Conservation (phyloP, 2,888 invertebrate species). For the Parasteatoda lunata region DNA sequence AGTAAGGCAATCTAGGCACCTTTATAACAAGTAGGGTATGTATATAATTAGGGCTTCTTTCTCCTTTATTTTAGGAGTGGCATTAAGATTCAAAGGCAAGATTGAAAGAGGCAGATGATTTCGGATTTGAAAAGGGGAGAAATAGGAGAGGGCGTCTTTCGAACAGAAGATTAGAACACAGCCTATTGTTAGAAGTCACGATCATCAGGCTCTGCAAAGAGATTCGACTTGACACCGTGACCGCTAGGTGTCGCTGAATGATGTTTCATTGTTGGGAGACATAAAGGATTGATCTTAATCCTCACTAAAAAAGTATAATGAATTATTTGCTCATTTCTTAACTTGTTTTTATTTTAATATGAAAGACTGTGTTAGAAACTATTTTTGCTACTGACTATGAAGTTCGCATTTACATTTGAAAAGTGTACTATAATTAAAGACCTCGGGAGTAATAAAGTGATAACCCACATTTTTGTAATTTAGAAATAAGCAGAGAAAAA, state of each 20-base stretch:
- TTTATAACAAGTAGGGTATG: background rate
- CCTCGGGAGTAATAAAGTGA: too few species aligned
- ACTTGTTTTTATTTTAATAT: too few species aligned
- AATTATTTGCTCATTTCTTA: too few species aligned
- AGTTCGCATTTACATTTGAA: too few species aligned
- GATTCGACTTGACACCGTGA: conserved; percentile 19
- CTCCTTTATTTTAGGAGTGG: background rate
- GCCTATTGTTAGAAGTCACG: conserved; percentile 16
- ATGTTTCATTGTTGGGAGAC: background rate
- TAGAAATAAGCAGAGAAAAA: too few species aligned
- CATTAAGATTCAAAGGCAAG: background rate
- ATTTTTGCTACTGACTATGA: too few species aligned
- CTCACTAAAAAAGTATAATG: background rate
- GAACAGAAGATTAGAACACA: conserved; percentile 3
- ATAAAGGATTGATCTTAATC: conserved; percentile 1
- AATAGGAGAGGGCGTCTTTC: conserved; percentile 35
- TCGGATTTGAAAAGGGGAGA: conserved; percentile 3
- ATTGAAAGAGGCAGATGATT: conserved; percentile 10
- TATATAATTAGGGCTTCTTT: too few species aligned
- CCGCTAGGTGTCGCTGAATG: conserved; percentile 6
- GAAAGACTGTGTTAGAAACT: too few species aligned
- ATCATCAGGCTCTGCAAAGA: conserved; percentile 17
- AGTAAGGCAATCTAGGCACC: background rate
- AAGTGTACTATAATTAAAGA: too few species aligned
- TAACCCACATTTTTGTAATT: too few species aligned